Evolutionary conservation across 2,888 invertebrate genomes (phyloP).

Genomic region (Acanthosepion pharaonis): DNA sequence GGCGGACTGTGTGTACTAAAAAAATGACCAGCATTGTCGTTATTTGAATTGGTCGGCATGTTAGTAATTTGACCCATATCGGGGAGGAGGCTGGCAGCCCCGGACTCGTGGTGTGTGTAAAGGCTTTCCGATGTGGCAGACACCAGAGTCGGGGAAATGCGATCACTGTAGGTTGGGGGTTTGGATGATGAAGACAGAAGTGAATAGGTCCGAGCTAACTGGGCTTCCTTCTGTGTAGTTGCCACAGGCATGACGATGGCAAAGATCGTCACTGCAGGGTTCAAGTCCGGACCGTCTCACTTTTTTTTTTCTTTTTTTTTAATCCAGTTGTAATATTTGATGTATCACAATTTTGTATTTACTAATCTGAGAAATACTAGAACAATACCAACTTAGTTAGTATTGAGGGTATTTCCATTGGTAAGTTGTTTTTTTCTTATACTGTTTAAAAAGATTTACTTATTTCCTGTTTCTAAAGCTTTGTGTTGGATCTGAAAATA

Average conservation of each 20-base stretch:
- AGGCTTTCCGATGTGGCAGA: conserved; percentile 39
- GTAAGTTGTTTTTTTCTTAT: neutral
- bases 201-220: conserved; percentile 50
- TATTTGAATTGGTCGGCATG: conserved; percentile 50
- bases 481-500: neutral
- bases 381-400: neutral
- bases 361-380: neutral
- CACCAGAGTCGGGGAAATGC: conserved; percentile 38
- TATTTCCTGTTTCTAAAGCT: neutral
- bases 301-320: neutral
- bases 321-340: neutral
- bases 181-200: conserved; percentile 41
- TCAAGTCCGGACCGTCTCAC: neutral
- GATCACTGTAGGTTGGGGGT: conserved; percentile 37
- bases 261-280: neutral
- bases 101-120: conserved; percentile 49
- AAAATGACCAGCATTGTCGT: conserved; percentile 57
- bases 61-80: conserved; percentile 52
- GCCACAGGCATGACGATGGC: conserved; percentile 65
- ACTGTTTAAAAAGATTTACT: neutral
- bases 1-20: conserved; percentile 74
- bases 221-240: conserved; percentile 64
- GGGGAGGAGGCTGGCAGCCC: conserved; percentile 49
- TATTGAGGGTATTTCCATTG: neutral
- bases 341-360: neutral